A percentile compares a stretch with the other conserved stretches of the same genome.
Conservation (phyloP, 2,797 vertebrate genomes). For the Falco cherrug region DNA sequence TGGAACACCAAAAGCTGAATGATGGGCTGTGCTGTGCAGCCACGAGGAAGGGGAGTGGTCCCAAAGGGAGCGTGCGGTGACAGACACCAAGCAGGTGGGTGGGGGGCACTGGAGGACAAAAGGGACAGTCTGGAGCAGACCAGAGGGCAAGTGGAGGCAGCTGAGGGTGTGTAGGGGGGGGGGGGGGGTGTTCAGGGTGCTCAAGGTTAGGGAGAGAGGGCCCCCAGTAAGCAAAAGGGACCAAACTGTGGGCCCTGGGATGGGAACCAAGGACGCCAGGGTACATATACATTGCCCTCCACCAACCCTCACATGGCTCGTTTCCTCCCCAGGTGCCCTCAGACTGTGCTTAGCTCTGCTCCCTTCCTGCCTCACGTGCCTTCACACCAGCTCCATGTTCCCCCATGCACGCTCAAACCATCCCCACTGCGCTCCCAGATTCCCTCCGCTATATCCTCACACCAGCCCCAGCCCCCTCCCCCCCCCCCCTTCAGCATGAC, state of each 20-base stretch:
- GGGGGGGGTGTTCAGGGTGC: background rate
- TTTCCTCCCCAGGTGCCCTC: background rate
- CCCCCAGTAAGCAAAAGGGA: background rate
- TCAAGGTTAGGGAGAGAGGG: background rate
- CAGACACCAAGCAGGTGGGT: background rate
- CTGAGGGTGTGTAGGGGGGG: fast-evolving
- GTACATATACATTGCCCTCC: no score
- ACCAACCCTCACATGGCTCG: background rate
- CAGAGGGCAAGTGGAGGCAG: no score
- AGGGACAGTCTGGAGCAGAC: background rate
- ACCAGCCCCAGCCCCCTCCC: no score
- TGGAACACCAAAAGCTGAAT: background rate
- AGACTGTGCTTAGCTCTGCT: background rate
- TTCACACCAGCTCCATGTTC: background rate
- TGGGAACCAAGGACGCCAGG: background rate
- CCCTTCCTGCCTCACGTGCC: background rate
- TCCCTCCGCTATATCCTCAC: background rate
- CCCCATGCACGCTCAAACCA: background rate
- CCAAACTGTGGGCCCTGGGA: fast-evolving
- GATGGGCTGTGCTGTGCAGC: no score
- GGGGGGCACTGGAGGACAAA: background rate
- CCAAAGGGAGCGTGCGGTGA: background rate
- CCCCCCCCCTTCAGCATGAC: fast-evolving
- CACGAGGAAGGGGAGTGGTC: background rate
- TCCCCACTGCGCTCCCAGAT: background rate